A percentile compares a stretch with the other conserved stretches of the same genome.
Conservation (phyloP, 2,888 invertebrate genomes). For the Colostygia pectinataria region DNA sequence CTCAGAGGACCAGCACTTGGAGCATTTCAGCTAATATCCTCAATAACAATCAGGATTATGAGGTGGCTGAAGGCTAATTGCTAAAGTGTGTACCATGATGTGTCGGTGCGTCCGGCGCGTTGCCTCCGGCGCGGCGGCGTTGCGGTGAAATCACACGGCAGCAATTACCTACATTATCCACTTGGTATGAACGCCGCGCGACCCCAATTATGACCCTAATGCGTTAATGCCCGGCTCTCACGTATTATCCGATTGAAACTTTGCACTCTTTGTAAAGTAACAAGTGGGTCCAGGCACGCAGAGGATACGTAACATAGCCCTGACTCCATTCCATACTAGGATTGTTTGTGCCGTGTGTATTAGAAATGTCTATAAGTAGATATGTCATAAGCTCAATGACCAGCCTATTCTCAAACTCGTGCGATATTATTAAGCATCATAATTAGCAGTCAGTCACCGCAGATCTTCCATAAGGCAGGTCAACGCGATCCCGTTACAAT, state of each 20-base stretch:
- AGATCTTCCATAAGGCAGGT: neutral
- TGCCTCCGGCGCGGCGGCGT: conserved; percentile 2
- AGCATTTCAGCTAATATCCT: conserved; percentile 4
- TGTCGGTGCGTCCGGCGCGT: neutral
- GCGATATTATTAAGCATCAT: no score
- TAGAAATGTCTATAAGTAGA: no score
- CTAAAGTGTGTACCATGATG: no score
- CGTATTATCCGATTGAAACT: conserved; percentile 33
- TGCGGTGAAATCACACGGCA: conserved; percentile 54
- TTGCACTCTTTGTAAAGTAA: conserved; percentile 23
- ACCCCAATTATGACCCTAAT: conserved; percentile 54
- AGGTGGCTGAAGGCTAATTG: conserved; percentile 18
- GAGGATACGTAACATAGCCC: no score
- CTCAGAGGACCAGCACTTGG: conserved; percentile 1
- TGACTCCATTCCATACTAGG: no score
- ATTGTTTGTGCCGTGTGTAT: no score
- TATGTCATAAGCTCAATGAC: no score
- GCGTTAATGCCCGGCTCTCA: conserved; percentile 40
- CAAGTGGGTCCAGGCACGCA: neutral
- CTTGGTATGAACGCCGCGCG: conserved; percentile 45
- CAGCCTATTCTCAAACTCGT: no score
- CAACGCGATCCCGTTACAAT: conserved; percentile 18
- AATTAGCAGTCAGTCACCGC: neutral
- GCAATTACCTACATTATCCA: conserved; percentile 56
- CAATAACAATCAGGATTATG: conserved; percentile 15